Base-by-base conservation (phyloP, 2,797 vertebrate genomes). In the Cacajao melanocephalus region DNA sequence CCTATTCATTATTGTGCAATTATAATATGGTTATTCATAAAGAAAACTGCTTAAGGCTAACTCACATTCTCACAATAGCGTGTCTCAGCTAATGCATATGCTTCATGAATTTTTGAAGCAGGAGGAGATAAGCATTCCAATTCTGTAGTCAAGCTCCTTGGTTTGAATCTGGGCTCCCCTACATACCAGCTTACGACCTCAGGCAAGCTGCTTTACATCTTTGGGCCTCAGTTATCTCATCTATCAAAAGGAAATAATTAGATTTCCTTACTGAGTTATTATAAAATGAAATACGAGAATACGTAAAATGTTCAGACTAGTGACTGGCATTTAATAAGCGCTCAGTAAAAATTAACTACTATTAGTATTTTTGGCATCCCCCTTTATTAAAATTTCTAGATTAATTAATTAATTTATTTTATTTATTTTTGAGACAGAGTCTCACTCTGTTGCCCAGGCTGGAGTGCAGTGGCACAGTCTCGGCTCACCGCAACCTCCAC, bases 351-450 rank as follows among this genome's bases (percentile, higher is more conserved):
- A 84, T 57, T 55, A 26, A 72, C 20, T 30, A 46, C 13, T 81
- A 67, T 50, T 82, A 75, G 17, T 46, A 92, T 75, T 75, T 57
- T 44, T 46, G 39, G 15, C 7, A 92, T 81, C 48, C 28, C 50
- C 55, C 58, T 92, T 92, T 95, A 75, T 46, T 95, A 76, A 82
- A 76, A 61, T 55, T n/a, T 64, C 61, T n/a, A 30, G 61, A 64
- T 28, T 28, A 26, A 33, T 64, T 64, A 33, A 33, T 33, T 57
- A 52, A 33, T 64, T 33, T 57, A 52, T 1, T 26, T 61, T 33
- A 33, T 64, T 64, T n/a, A 58, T 28, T 67, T 67, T 67, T 67
- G 30, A 67, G 61, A 67, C 30, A 67, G 61, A n/a, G 61, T 67
- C 61, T 67, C 30, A 3, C 13, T 33, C 15, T 67, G 15, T 67